Evolutionary conservation across 2,797 vertebrate genomes (phyloP), one percentile per base, ranked within the genome.

Genomic region (Chanos chanos): DNA sequence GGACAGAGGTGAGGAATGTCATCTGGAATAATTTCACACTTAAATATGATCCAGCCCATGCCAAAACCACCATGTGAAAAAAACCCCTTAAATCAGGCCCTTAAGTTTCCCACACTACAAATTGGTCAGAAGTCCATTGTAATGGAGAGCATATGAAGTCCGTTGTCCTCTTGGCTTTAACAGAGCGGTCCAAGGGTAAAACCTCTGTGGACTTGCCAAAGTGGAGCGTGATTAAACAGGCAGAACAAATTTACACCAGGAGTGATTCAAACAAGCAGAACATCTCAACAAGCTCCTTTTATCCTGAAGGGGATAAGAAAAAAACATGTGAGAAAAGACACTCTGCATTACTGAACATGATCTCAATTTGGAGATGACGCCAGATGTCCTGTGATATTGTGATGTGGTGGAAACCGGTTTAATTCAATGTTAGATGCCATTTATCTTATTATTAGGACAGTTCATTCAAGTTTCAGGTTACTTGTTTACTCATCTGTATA

Each of bases 11-110:
- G 41, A 66, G 52, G 41, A 65, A 64, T 74, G 72, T 71, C 78
- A 78, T 81, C 76, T 78, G 73, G 72, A 72, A 76, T 69, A 71
- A 74, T 77, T 77, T 77, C 78, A 76, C 73, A 71, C 74, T 68
- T 65, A 45, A 61, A 57, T 50, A 15, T 63, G 50, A 75, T 68
- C 58, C 64, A 70, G 71, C 65, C n/a, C 58, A 61, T 62, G 64
- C 56, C 57, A 30, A 56, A 64, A 66, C n/a, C 41, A 41, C 64
- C 67, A 66, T 71, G 65, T 68, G 68, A 64, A n/a, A n/a, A n/a
- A n/a, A n/a, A 54, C 61, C 53, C 43, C 70, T 59, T 73, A 72
- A 77, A 72, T 67, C 69, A 66, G 53, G 39, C 47, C 57, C 47
- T 56, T 57, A 55, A 60, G 52, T 62, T 64, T 64, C 63, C 72